A percentile compares a stretch with the other conserved stretches of the same genome.
Conservation (phyloP, 2,797 vertebrate genomes). For the Delichon dasypus region DNA sequence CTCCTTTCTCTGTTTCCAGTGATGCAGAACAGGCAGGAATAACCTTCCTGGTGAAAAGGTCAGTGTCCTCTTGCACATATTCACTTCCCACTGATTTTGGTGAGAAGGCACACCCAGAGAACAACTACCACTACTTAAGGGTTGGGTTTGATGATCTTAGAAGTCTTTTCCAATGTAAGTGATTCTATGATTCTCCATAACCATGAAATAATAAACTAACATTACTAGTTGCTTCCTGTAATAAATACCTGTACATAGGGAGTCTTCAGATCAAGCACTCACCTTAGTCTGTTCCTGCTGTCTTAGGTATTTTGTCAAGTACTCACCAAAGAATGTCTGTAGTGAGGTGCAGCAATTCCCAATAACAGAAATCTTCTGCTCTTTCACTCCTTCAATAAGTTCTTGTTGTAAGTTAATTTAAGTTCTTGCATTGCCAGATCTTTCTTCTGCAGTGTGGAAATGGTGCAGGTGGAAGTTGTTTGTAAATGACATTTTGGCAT, state of each 20-base stretch:
- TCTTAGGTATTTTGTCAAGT: background rate
- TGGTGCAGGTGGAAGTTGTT: background rate
- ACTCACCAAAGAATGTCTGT: background rate
- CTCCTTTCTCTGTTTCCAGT: background rate
- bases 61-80: background rate
- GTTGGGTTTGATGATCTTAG: background rate
- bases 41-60: background rate
- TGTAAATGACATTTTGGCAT: background rate
- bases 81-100: background rate
- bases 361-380: background rate
- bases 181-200: background rate
- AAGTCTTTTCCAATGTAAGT: background rate
- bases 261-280: background rate
- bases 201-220: background rate
- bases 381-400: background rate
- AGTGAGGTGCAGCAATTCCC: background rate
- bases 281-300: background rate
- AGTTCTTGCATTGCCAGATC: background rate
- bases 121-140: background rate
- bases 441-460: background rate
- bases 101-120: background rate
- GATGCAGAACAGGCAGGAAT: background rate
- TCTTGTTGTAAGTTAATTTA: background rate
- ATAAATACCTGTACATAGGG: background rate
- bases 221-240: background rate